Percentiles rank a stretch among this genome's conserved stretches.
Conservation (phyloP, 2,888 invertebrate genomes). For the Listrodromus nycthemerus region DNA sequence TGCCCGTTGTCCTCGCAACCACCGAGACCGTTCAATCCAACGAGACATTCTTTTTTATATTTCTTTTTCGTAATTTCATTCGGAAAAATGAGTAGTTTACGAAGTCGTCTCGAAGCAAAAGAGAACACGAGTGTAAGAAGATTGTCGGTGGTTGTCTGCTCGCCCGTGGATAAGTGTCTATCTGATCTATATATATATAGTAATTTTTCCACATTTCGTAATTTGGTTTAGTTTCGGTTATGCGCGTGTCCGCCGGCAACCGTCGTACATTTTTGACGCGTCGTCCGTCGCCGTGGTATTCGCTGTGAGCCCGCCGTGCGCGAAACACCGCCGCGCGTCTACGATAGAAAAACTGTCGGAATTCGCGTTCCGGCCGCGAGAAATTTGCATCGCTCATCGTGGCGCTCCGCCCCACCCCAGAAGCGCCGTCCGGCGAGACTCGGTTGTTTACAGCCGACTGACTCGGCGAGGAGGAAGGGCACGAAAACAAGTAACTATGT, state of each 20-base stretch:
- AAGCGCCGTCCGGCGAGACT: not conserved
- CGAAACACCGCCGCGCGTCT: not conserved
- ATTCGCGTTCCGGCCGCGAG: not conserved
- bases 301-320: not conserved
- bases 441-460: not conserved
- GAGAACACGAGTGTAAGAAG: not conserved
- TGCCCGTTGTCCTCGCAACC: constrained; percentile 9
- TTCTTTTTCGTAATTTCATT: not conserved
- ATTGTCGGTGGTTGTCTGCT: not conserved
- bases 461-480: not conserved
- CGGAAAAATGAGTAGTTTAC: not conserved
- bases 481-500: constrained; percentile 11
- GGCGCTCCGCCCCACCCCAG: not conserved
- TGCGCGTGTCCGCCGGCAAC: not conserved
- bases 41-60: not conserved
- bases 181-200: not conserved
- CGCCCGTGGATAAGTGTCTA: not conserved
- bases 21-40: not conserved
- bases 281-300: not conserved
- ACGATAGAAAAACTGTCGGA: not conserved
- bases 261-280: not conserved
- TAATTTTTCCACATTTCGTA: not conserved
- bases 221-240: not conserved
- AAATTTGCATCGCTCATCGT: not conserved
- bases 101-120: not conserved